Evolutionary conservation across 2,888 invertebrate species (phyloP).

Genomic region (Drosophila melanosoma): DNA sequence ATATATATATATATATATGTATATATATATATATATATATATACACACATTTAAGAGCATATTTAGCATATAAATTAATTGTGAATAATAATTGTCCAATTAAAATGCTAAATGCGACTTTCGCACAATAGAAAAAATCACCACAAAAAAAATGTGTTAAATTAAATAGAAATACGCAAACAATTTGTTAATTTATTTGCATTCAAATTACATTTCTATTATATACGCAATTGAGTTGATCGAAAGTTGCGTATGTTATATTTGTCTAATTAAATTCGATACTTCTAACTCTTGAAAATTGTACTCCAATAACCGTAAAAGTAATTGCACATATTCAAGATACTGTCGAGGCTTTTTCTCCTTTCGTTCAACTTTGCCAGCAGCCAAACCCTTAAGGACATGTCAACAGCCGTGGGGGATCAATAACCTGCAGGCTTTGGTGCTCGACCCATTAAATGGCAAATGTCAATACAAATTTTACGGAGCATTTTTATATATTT

Average conservation of each 20-base stretch:
- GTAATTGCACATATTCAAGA: not conserved
- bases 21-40: not conserved
- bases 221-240: not conserved
- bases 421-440: conserved; percentile 44
- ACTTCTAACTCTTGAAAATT: not conserved
- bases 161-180: conserved; percentile 18
- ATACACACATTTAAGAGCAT: conserved; percentile 30
- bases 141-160: conserved; percentile 6
- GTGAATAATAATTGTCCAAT: conserved; percentile 72
- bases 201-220: conserved; percentile 11
- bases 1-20: not conserved
- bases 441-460: conserved; percentile 1
- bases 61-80: conserved; percentile 72
- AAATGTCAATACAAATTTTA: conserved; percentile 13
- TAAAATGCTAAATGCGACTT: conserved; percentile 45
- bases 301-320: not conserved
- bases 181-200: conserved; percentile 40
- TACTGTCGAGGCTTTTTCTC: not conserved
- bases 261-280: not conserved
- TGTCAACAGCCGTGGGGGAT: conserved; percentile 51
- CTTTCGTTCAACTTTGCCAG: conserved; percentile 12
- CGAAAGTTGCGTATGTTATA: not conserved
- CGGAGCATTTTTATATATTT: conserved; percentile 4
- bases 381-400: conserved; percentile 33
- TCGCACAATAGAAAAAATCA: conserved; percentile 9